Evolutionary conservation across 2,888 invertebrate species (phyloP), one percentile per base, ranked within the genome.

Genomic region (Hypercompe scribonia): DNA sequence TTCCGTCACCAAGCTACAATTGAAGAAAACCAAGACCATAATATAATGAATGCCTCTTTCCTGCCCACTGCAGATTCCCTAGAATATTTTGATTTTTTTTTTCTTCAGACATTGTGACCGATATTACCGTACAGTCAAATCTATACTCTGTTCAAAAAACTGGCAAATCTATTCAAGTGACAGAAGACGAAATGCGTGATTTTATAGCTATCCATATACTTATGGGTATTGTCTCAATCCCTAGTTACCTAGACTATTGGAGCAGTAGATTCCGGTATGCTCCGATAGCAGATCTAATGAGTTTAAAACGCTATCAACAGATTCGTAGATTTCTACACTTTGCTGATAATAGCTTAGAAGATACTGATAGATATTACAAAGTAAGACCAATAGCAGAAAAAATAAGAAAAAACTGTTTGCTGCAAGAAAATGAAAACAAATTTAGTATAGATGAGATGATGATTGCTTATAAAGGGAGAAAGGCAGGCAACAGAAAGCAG

Each of bases 361-460:
- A 83, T 71, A 34, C 64, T 24, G 65, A 74, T 42, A 68, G 74
- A 65, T 74, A 71, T 54, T 68, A 68, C 58, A 74, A 74, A 65
- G 24, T 74, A 21, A 68, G 74, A 24, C 74, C 71, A 3, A 21
- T 88, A 64, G 42, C 84, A 46, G 82, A 39, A 39, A 39, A 39
- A 39, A 39, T 39, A 39, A 39, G 39, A 8, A 8, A 39, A 3
- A 39, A 39, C 58, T 87, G 82, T 72, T 76, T 85, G 50, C 66
- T 61, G 33, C 68, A 78, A 68, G 79, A 83, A 69, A 69, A 78
- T 5, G 88, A 87, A 74, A 80, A n/a, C 0, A 74, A 65, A 39
- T 88, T 76, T 71, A 81, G 84, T 42, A 84, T 91, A 2, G 88
- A 90, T 68, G 89, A 91, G 71, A 88, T 88, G 87, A 89, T 90